Evolutionary conservation across 2,113 vertebrate genomes (phyloP).

Genomic region (Hirundichthys speculiger): DNA sequence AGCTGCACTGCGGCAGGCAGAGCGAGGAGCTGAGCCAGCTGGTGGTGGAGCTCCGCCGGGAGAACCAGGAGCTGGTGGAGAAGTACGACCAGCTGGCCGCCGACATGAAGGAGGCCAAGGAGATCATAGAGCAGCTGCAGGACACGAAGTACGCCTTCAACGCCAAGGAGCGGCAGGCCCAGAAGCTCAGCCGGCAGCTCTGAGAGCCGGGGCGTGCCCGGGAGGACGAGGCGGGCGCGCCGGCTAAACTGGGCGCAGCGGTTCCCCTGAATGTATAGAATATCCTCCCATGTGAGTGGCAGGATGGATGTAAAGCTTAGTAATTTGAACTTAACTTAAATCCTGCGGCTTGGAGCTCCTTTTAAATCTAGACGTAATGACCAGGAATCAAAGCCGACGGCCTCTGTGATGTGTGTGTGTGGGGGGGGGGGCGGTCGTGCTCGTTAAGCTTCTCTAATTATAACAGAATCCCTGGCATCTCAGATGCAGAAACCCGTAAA

Average conservation of each 20-base stretch:
- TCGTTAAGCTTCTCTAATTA: slow-evolving; percentile 67
- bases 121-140: slow-evolving; percentile 83
- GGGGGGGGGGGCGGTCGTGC: slow-evolving; percentile 32
- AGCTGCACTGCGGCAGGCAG: slow-evolving; percentile 87
- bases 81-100: slow-evolving; percentile 84
- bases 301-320: slow-evolving; percentile 47
- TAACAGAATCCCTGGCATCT: slow-evolving; percentile 16
- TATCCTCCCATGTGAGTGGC: slow-evolving; percentile 10
- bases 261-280: slow-evolving; percentile 42
- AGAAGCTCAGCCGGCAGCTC: slow-evolving; percentile 89
- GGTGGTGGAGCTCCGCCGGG: slow-evolving; percentile 82
- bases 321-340: slow-evolving; percentile 64
- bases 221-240: slow-evolving; percentile 26
- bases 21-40: slow-evolving; percentile 86
- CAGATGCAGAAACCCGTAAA: slow-evolving; percentile 26
- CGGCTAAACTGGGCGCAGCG: slow-evolving; percentile 38
- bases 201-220: slow-evolving; percentile 25
- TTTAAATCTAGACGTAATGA: slow-evolving; percentile 65
- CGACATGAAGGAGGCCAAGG: slow-evolving; percentile 86
- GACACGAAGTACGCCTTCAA: slow-evolving; percentile 87
- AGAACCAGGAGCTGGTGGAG: slow-evolving; percentile 85
- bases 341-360: slow-evolving; percentile 53
- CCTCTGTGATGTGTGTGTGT: slow-evolving; percentile 36
- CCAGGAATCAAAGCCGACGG: slow-evolving; percentile 38
- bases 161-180: slow-evolving; percentile 88